phyloP scores from a whole-genome alignment of 1,140 invertebrate species.

The Tyrophagus putrescentiae region DNA sequence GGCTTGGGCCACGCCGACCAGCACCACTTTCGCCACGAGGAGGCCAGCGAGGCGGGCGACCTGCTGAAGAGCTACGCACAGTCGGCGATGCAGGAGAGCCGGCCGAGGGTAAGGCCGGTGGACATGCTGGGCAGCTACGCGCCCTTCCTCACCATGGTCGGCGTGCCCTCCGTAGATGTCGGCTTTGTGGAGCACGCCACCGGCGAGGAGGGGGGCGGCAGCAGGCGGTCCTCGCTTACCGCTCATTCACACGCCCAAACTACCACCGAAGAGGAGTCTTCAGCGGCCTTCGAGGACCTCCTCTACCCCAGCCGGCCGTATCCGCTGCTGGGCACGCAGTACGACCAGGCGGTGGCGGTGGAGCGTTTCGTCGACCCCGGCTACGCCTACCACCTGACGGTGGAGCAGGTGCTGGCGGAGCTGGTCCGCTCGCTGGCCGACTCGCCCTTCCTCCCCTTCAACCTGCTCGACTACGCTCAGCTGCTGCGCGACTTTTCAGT shows the following conservation, averaged over 20 bases:
- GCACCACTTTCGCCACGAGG: conserved; percentile 13
- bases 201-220: not conserved
- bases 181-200: conserved; percentile 18
- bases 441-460: conserved; percentile 31
- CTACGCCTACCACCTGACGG: conserved; percentile 28
- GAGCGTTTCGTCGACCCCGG: conserved; percentile 31
- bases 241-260: not conserved
- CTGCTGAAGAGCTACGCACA: conserved; percentile 24
- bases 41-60: conserved; percentile 15
- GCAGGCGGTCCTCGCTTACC: no score
- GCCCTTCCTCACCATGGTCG: conserved; percentile 28
- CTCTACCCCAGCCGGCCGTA: conserved; percentile 22
- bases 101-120: conserved; percentile 27
- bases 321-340: conserved; percentile 32
- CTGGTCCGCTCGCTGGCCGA: conserved; percentile 29
- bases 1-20: not conserved
- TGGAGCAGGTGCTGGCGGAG: conserved; percentile 27
- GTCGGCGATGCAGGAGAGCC: conserved; percentile 22
- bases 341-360: conserved; percentile 31
- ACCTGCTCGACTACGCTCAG: conserved; percentile 30
- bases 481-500: conserved; percentile 27
- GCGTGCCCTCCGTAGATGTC: conserved; percentile 31
- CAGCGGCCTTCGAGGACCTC: conserved; percentile 1
- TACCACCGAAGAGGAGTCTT: not conserved
- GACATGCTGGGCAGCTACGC: conserved; percentile 28